A percentile compares a stretch with the other conserved stretches of the same genome.
These are phyloP conservation scores for Malurus alboscapulatus DNA, from an alignment of 2,113 vertebrate species.

Conservation along the genomic window DNA sequence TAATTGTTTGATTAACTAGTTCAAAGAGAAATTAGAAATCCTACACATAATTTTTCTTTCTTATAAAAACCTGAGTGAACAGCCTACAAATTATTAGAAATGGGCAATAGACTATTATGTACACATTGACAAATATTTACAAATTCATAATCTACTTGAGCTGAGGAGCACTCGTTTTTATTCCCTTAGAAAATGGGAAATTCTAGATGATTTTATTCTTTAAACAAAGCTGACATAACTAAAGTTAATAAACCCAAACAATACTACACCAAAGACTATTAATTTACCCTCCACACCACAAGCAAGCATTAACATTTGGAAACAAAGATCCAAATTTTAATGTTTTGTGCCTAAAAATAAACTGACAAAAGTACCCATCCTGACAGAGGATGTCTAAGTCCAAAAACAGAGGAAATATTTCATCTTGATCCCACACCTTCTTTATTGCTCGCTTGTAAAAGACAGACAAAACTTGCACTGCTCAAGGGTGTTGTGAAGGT, in stretches of 20 bases:
- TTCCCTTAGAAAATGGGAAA: background rate
- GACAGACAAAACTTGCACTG: background rate
- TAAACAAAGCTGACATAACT: background rate
- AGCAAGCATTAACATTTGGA: background rate
- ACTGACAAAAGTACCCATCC: background rate
- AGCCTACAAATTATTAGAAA: background rate
- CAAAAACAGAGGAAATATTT: background rate
- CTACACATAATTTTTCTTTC: background rate
- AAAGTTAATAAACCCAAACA: background rate
- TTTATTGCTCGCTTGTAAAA: background rate
- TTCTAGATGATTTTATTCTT: background rate
- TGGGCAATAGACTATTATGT: background rate
- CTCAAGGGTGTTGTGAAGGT: constrained; percentile 26
- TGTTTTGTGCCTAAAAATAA: background rate
- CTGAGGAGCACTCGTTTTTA: background rate
- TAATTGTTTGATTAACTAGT: background rate
- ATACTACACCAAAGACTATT: background rate
- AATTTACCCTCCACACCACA: background rate
- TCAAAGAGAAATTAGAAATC: background rate
- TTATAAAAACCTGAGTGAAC: background rate
- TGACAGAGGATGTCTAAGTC: background rate
- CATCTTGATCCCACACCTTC: background rate
- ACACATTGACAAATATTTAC: background rate
- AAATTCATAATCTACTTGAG: background rate
- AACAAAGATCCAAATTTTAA: background rate